Evolutionary conservation across 2,797 vertebrate genomes (phyloP), one percentile per base, ranked within the genome.

Genomic region (Todus mexicanus): DNA sequence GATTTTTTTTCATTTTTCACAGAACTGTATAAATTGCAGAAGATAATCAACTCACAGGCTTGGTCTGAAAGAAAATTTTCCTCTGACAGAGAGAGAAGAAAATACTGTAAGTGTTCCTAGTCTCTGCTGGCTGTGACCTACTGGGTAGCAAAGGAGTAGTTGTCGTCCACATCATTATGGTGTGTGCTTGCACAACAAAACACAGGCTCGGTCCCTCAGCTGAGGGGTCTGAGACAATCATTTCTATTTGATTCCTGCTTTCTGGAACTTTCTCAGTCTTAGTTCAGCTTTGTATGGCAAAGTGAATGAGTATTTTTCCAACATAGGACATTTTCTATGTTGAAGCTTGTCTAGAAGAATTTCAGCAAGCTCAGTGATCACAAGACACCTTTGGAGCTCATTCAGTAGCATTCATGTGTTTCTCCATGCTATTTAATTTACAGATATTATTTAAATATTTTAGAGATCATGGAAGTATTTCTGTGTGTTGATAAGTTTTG

Each of bases 401-500:
- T 57, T 69, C 50, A 43, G 15, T 14, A 68, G 47, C 65, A 54
- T 64, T 60, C 60, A 33, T 12, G 2, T 11, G 18, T 86, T 65
- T 68, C 23, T 78, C 7, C 51, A 35, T 68, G 80, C 5, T 27
- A 7, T 23, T 89, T 76, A 31, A 42, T 79, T 42, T 40, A 70
- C 48, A 60, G 16, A 22, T 73, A 13, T 33, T 76, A 75, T 50
- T 76, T 68, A 92, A 70, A 60, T 87, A n/a, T 60, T 94, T 92
- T n/a, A 35, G 37, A 65, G 51, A 35, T 76, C n/a, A 27, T 89
- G 69, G 48, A 94, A 90, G 89, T 88, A 84, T 51, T 87, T 78
- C 51, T 87, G 22, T 60, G 26, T n/a, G 54, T 59, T 80, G 70
- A 38, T 45, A 77, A 50, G 43, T 89, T 89, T 79, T 84, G 40